A percentile compares a stretch with the other conserved stretches of the same genome.
Conservation (phyloP, 1,140 invertebrate species). For the Lucilia cuprina region DNA sequence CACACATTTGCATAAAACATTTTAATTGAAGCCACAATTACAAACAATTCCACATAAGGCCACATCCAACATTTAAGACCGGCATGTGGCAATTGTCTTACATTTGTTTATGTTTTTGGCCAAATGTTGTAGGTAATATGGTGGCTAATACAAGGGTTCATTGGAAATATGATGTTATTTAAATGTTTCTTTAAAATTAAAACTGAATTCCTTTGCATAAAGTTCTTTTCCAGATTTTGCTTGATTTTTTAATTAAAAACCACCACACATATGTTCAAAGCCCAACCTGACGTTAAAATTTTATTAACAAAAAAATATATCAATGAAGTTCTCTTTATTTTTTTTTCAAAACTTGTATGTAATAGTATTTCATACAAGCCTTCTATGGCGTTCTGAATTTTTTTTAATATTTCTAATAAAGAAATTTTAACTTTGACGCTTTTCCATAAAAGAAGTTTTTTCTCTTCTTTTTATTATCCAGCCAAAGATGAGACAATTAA, state of each 20-base stretch:
- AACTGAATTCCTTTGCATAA: too few relatives aligned
- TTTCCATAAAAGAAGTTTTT: background rate
- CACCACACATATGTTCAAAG: too few relatives aligned
- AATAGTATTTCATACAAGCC: background rate
- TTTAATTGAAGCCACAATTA: slow-evolving; percentile 23
- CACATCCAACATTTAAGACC: background rate
- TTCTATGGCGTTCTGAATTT: background rate
- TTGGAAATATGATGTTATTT: background rate
- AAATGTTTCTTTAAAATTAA: too few relatives aligned
- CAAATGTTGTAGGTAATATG: background rate
- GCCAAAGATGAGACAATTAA: background rate
- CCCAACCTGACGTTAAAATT: too few relatives aligned
- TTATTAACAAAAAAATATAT: background rate
- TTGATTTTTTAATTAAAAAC: too few relatives aligned
- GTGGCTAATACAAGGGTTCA: background rate
- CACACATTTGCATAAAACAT: slow-evolving; percentile 24
- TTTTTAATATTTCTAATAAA: background rate
- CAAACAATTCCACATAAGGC: background rate
- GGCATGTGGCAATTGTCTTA: background rate
- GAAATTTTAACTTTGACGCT: background rate
- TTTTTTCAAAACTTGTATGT: too few relatives aligned
- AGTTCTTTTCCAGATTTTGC: too few relatives aligned
- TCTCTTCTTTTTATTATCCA: background rate
- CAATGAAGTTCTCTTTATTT: background rate
- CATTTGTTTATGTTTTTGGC: background rate